Evolutionary conservation across 2,888 invertebrate genomes (phyloP), one percentile per base, ranked within the genome.

Genomic region (Carcina quercana): DNA sequence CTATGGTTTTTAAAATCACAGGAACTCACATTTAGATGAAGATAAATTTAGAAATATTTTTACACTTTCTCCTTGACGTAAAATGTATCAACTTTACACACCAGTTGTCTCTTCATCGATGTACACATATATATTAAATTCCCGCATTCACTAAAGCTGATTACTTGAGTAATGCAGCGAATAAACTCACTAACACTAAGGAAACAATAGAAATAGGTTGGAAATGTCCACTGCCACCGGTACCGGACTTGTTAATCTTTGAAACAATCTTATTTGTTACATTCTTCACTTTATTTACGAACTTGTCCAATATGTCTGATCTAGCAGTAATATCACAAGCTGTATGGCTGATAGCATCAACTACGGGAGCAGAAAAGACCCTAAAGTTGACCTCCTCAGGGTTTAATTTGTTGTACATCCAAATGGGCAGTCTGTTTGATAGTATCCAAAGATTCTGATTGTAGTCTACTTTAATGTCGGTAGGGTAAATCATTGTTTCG

Each of bases 391-490:
- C 84, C 11, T 90, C 89, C 1, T 83, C 80, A 0, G 76, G 62
- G 53, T 91, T 83, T 38, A 92, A 59, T 35, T 84, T 80, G 0
- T 83, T 83, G 47, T 91, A 91, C 86, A 91, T 89, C 70, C 89
- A 93, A 30, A 86, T 75, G 0, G 91, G 92, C 50, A 93, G 67
- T 36, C 88, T 86, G 59, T 93, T 91, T 0, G 92, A 91, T 1
- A 93, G 59, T 2, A 92, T 89, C 92, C 92, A 93, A 1, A 93
- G 59, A 22, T 87, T 90, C 8, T 89, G 86, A 5, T 90, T 85
- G 14, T 85, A 85, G 43, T 93, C 92, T 1, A 93, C 91, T 67
- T 92, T 93, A 2, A 93, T 85, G 45, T 93, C 93, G 29, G 91
- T 91, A 2, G 93, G 92, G 50, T 92, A 93, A 1, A 92, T 82